These are phyloP conservation scores for Alcedo atthis DNA, from an alignment of 2,797 vertebrate species.

Conservation along the genomic window DNA sequence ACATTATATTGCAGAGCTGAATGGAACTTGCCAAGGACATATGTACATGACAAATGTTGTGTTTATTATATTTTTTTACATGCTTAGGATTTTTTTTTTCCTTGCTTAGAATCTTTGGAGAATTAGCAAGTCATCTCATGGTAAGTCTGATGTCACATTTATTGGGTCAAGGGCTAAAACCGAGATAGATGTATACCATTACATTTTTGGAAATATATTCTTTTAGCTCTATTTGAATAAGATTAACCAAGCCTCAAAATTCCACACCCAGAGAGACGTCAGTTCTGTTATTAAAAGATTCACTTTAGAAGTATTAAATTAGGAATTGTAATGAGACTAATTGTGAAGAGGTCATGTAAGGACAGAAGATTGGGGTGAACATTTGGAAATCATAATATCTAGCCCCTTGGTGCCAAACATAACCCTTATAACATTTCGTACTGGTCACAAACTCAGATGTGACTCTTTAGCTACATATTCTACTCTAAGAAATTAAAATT, in stretches of 20 bases:
- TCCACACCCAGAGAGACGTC: not conserved
- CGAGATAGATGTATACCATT: not conserved
- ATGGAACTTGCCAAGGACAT: not conserved
- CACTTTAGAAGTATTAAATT: not conserved
- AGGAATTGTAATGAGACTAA: not conserved
- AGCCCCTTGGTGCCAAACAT: not conserved
- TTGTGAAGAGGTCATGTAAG: not conserved
- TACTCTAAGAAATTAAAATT: not conserved
- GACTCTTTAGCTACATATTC: not conserved
- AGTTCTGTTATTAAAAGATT: not conserved
- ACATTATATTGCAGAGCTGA: accelerated
- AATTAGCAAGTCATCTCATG: not conserved
- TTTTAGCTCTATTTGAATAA: not conserved
- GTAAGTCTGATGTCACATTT: not conserved
- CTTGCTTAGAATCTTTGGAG: not conserved
- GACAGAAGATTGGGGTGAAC: not conserved
- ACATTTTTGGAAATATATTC: not conserved
- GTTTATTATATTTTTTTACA: not conserved
- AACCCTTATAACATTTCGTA: not conserved
- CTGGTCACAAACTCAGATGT: not conserved
- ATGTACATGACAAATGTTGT: not conserved
- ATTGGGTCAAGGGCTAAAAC: not conserved
- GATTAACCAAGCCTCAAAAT: not conserved
- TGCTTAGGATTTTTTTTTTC: not conserved
- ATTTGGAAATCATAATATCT: not conserved